Percentiles rank a stretch among this genome's conserved stretches.
These are phyloP conservation scores for Helleia helle DNA, from an alignment of 2,888 invertebrate genomes.

Conservation along the genomic window DNA sequence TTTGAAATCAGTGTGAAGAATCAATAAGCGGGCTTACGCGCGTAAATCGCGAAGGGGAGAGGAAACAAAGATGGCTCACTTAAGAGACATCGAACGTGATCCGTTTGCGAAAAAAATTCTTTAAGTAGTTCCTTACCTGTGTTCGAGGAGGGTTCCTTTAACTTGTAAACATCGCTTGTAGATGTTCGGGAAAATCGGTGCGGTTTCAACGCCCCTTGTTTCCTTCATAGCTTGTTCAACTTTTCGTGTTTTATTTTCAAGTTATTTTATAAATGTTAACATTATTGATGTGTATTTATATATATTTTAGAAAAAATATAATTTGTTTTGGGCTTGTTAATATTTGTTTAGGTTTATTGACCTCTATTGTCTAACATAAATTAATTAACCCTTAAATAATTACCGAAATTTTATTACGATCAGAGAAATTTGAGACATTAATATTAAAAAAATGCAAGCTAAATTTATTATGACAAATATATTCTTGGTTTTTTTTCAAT, in stretches of 20 bases:
- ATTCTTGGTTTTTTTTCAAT: no score
- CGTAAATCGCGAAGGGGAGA: slow-evolving; percentile 46
- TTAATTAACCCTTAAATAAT: no score
- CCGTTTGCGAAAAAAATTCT: slow-evolving; percentile 61
- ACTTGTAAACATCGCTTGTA: slow-evolving; percentile 59
- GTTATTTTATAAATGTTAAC: slow-evolving; percentile 12
- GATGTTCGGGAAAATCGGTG: slow-evolving; percentile 50
- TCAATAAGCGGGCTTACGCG: slow-evolving; percentile 50
- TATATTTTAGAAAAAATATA: no score
- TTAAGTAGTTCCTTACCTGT: slow-evolving; percentile 31
- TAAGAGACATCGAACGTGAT: slow-evolving; percentile 66
- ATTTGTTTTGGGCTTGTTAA: no score
- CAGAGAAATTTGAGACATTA: no score
- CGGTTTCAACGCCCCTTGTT: slow-evolving; percentile 33
- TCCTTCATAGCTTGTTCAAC: slow-evolving; percentile 25
- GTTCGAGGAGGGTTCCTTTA: slow-evolving; percentile 39
- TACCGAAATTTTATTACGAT: no score
- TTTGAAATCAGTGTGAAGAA: slow-evolving; percentile 29
- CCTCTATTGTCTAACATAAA: no score
- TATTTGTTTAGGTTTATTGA: no score
- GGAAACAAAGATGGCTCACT: slow-evolving; percentile 65
- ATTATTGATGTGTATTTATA: no score
- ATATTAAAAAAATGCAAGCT: no score
- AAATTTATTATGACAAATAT: no score
- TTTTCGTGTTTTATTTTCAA: slow-evolving; percentile 14